Evolutionary conservation across 1,140 invertebrate species (phyloP), one percentile per base, ranked within the genome.

Genomic region (Drosophila busckii): DNA sequence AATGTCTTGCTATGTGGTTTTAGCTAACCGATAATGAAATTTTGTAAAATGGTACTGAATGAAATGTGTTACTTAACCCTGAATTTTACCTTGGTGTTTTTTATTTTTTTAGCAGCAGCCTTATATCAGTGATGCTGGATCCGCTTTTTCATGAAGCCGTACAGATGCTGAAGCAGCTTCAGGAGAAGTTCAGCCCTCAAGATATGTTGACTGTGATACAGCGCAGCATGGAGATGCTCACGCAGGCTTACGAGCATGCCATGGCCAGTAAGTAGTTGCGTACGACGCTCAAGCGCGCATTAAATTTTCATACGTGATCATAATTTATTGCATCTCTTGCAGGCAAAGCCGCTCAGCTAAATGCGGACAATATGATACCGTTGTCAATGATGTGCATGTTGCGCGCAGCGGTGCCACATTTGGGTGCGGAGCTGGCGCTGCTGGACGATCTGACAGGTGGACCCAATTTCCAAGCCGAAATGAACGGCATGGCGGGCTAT

Each of bases 181-280:
- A 83, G 49, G 78, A 87, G 53, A 85, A 87, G 40, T 87, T 83
- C 35, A 86, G 84, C 49, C 86, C 86, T 20, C 75, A 83, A 48
- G 75, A 73, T 40, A 87, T 87, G 86, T 63, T 87, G 45, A 75
- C 69, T 68, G 78, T 86, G 63, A 87, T 87, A 70, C 78, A 87
- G 63, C 59, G 70, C 22, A 80, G 84, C 48, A 85, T 84, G 45
- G 63, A 86, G 60, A 59, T 70, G 44, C 80, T 85, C 13, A 78
- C 78, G 3, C 76, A 86, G 38, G 84, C 86, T 17, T 70, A 85
- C 25, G 80, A 82, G 41, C 75, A 80, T 13, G 75, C 80, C 15
- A 61, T 66, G 53, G 53, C 84, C 1, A 66, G 67, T 64, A 31
- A 62, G 49, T 61, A 56, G n/a, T n/a, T n/a, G n/a, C n/a, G n/a